Percentiles rank a stretch among this genome's conserved stretches.
Evolutionary conservation across 1,140 invertebrate species (phyloP).

Genomic region (Portunus trituberculatus): DNA sequence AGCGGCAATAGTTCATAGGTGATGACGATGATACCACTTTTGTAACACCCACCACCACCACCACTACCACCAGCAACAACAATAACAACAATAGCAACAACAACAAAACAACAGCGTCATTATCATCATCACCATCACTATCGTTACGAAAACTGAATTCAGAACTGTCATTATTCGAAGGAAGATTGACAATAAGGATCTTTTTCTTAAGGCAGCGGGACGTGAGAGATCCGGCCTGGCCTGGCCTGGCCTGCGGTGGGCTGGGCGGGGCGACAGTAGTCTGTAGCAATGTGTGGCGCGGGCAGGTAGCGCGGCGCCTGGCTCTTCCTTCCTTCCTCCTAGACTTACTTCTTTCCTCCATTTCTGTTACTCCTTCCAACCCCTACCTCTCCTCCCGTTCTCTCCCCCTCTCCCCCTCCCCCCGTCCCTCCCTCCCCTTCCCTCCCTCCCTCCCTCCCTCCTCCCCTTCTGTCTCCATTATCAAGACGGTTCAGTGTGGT

Average conservation of each 20-base stretch:
- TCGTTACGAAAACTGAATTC: not conserved
- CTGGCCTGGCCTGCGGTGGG: not conserved
- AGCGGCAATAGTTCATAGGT: no score
- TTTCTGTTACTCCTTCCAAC: not conserved
- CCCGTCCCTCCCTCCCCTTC: not conserved
- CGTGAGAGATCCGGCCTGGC: no score
- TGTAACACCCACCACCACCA: not conserved
- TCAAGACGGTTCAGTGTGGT: not conserved
- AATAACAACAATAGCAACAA: no score
- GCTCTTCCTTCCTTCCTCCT: not conserved
- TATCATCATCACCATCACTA: not conserved
- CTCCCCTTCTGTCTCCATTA: not conserved
- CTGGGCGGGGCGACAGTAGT: constrained; percentile 17
- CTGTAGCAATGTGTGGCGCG: constrained; percentile 15
- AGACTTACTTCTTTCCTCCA: not conserved
- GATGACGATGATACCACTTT: not conserved
- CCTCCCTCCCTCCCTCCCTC: not conserved
- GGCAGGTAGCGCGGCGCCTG: not conserved
- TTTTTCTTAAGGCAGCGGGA: not conserved
- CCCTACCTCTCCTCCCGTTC: not conserved
- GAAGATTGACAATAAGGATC: not conserved
- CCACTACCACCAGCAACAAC: not conserved
- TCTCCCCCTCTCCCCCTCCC: not conserved
- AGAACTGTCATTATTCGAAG: not conserved
- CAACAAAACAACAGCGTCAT: not conserved